These are phyloP conservation scores for Papilio elwesi DNA, from an alignment of 2,888 invertebrate species.

Conservation along the genomic window DNA sequence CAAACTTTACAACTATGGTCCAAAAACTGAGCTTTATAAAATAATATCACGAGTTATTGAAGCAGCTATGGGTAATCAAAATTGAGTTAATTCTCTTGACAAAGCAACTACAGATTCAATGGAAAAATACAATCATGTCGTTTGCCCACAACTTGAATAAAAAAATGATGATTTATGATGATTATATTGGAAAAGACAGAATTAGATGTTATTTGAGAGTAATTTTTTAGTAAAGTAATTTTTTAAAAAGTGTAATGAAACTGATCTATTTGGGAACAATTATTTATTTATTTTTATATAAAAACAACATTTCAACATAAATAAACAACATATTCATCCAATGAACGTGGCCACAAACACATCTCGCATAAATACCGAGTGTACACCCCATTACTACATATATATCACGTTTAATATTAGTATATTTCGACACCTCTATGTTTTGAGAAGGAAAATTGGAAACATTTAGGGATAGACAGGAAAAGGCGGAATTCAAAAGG, in stretches of 20 bases:
- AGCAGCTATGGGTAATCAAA: constrained; percentile 27
- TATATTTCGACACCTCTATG: constrained; percentile 1
- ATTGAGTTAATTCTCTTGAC: not conserved
- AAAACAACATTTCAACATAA: constrained; percentile 75
- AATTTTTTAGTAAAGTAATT: not conserved
- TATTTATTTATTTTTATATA: constrained; percentile 60
- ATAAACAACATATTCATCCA: constrained; percentile 50
- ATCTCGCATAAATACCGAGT: constrained; percentile 3
- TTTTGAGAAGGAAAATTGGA: constrained; percentile 15
- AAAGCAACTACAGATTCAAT: not conserved
- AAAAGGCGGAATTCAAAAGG: not conserved
- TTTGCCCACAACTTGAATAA: too few relatives aligned
- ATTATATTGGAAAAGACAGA: too few relatives aligned
- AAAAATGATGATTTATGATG: too few relatives aligned
- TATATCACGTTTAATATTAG: constrained; percentile 36
- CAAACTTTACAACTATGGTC: constrained; percentile 37
- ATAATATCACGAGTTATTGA: constrained; percentile 43
- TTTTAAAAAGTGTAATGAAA: constrained; percentile 37
- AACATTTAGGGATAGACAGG: not conserved
- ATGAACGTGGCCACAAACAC: constrained; percentile 46
- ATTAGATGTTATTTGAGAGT: too few relatives aligned
- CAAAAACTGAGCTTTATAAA: constrained; percentile 48
- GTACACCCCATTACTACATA: constrained; percentile 12
- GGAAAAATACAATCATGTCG: not conserved
- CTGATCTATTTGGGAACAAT: constrained; percentile 60